Conservation (phyloP, 30 jellyfish, hydroid and myxozoan genomes). For the Catostylus mosaicus region DNA sequence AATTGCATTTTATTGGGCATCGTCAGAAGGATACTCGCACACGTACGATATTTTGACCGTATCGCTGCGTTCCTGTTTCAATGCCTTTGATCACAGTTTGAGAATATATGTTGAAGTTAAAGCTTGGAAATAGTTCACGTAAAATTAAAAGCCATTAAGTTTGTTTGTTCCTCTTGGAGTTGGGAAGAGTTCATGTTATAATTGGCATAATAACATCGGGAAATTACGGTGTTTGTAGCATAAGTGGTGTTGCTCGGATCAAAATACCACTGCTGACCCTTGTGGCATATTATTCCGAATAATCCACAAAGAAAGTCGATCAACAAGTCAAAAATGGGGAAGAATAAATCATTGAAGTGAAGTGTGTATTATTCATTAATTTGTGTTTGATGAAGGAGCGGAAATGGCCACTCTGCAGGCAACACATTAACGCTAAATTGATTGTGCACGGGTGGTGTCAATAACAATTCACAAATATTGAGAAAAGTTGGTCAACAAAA, state of each 20-base stretch:
- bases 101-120: background rate
- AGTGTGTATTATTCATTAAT: background rate
- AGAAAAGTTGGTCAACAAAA: constrained; percentile 9
- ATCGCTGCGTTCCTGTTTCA: background rate
- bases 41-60: background rate
- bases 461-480: constrained; percentile 42
- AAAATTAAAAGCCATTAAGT: background rate
- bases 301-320: constrained; percentile 15
- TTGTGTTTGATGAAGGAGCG: constrained; percentile 20
- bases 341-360: background rate
- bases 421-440: constrained; percentile 36
- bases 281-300: constrained; percentile 15
- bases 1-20: background rate
- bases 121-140: background rate
- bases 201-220: background rate
- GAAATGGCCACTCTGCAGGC: constrained; percentile 50
- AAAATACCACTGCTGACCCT: constrained; percentile 4
- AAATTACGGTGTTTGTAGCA: no score
- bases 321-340: constrained; percentile 16
- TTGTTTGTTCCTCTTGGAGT: constrained; percentile 1
- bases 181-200: background rate
- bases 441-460: constrained; percentile 51
- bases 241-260: no score
- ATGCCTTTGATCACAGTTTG: background rate
- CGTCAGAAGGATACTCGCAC: background rate